Conservation (phyloP, 2,113 vertebrate genomes). For the Istiophorus platypterus region DNA sequence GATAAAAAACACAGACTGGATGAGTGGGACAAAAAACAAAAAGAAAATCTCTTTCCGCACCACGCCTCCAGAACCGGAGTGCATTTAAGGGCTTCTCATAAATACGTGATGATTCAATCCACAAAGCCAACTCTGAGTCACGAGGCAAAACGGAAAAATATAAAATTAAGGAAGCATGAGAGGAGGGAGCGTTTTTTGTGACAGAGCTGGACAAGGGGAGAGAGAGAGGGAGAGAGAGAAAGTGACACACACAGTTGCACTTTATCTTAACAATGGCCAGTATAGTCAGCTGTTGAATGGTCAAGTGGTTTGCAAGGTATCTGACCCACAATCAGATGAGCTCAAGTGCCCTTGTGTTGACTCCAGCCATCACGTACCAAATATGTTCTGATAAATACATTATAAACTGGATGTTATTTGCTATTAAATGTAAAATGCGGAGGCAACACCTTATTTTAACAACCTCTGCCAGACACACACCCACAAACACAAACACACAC, state of each 20-base stretch:
- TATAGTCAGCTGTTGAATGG: not conserved
- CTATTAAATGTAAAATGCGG: not conserved
- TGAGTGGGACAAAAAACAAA: constrained; percentile 43
- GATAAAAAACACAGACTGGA: constrained; percentile 39
- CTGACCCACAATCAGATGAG: not conserved
- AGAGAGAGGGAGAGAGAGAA: not conserved
- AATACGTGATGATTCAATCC: constrained; percentile 70
- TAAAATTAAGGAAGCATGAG: not conserved
- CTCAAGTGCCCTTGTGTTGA: not conserved
- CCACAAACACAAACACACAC: no score
- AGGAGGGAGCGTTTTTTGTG: constrained; percentile 14
- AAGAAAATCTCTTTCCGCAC: constrained; percentile 52
- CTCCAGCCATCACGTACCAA: not conserved
- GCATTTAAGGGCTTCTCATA: constrained; percentile 58
- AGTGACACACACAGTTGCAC: not conserved
- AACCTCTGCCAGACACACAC: no score
- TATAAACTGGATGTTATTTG: not conserved
- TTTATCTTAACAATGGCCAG: not conserved
- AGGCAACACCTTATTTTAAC: no score
- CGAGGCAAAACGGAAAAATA: constrained; percentile 34
- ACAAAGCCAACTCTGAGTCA: constrained; percentile 54
- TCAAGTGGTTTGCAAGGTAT: not conserved
- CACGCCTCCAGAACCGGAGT: constrained; percentile 58
- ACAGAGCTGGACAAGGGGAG: constrained; percentile 9
- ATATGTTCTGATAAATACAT: not conserved